Base-by-base conservation (phyloP, 2,113 vertebrate genomes). In the Pontoporia blainvillei region DNA sequence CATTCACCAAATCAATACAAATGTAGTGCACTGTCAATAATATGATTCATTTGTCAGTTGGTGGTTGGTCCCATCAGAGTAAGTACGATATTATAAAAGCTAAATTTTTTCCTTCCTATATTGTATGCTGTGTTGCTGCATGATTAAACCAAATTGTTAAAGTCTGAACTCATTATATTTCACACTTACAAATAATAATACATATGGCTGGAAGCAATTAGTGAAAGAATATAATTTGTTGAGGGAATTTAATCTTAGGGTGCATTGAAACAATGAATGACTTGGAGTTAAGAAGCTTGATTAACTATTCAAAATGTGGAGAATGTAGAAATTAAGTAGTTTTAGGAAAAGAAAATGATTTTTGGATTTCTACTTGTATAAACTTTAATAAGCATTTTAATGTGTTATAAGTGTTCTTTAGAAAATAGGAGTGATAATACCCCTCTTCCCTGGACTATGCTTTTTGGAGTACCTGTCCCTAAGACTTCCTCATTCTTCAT, bases 81-180 rank as follows among this genome's bases (percentile, higher is more conserved):
- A 95, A 91, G 54, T 79, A 96, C 41, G 81, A 18, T 87, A 89
- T 84, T 81, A 81, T 59, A 92, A 86, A 96, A 96, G 85, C n/a
- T 82, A 90, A 20, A 11, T 9, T 41, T 76, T 66, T 85, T 78
- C 9, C 23, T 93, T 88, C 86, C 61, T 91, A 34, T 11, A 59
- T 78, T 78, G n/a, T 84, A 72, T 75, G 13, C 9, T 79, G 39
- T 94, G n/a, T 54, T 94, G 89, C 49, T 95, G 66, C 52, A 66
- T 94, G 66, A 86, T 76, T 92, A 95, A 95, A 79, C 84, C 72
- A 76, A 81, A 94, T 6, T 36, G 66, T 46, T 96, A 46, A 94
- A n/a, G 27, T 96, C 36, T 61, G 61, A 96, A 81, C 59, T 96
- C 85, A 79, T 57, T 94, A 57, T 96, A 83, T 91, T 98, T 96